phyloP scores from a whole-genome alignment of 2,113 vertebrate genomes.

The Ceuthmochares aereus region DNA sequence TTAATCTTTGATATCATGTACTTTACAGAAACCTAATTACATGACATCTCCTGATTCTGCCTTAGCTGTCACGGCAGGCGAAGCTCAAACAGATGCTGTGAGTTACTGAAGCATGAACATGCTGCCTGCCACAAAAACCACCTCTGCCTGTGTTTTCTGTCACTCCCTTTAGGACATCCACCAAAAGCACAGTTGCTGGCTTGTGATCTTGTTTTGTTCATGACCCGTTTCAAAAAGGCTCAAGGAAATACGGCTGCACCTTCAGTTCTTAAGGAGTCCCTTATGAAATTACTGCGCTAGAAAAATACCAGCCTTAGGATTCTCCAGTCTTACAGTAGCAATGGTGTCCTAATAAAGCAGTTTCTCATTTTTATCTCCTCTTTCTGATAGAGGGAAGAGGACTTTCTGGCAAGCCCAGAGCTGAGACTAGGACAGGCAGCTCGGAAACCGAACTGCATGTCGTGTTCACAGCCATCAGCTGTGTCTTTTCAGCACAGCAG shows the following conservation, averaged over 20 bases:
- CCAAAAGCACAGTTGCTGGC: not conserved
- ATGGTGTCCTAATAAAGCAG: not conserved
- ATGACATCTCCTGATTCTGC: conserved; percentile 27
- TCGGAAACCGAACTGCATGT: not conserved
- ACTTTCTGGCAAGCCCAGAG: not conserved
- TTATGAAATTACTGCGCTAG: not conserved
- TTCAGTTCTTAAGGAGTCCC: not conserved
- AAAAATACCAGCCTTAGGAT: not conserved
- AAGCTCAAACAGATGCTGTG: conserved; percentile 43
- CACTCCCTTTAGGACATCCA: conserved; percentile 38
- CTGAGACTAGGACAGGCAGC: not conserved
- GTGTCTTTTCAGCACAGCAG: not conserved
- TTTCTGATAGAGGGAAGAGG: not conserved
- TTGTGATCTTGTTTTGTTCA: not conserved
- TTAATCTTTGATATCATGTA: conserved; percentile 39
- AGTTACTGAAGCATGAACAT: conserved; percentile 27
- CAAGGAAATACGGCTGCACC: not conserved
- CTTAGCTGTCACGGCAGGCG: conserved; percentile 18
- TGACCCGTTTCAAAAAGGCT: not conserved
- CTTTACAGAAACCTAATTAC: conserved; percentile 15
- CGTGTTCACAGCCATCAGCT: not conserved
- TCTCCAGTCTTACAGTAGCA: not conserved
- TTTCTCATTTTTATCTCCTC: not conserved
- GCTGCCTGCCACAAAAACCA: not conserved
- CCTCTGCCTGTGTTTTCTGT: conserved; percentile 20